Evolutionary conservation across 2,113 vertebrate genomes (phyloP).

Genomic region (Dendrocopos noguchii): DNA sequence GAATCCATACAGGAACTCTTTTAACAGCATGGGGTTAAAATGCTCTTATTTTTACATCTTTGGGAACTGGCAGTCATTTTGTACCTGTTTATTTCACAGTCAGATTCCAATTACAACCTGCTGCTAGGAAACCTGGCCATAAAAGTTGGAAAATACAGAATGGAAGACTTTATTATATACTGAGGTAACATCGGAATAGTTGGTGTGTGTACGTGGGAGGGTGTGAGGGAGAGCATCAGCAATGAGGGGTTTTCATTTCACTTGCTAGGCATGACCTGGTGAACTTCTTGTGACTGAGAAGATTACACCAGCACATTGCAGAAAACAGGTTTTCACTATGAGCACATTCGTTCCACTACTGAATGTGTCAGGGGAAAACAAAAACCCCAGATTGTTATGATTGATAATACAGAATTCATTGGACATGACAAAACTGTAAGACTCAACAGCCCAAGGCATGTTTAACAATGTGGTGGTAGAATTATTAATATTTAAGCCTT

Average conservation of each 20-base stretch:
- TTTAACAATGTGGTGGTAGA: not conserved
- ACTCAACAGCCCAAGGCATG: not conserved
- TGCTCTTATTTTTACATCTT: conserved; percentile 20
- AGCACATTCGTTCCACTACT: not conserved
- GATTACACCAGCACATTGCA: not conserved
- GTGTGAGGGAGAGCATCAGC: not conserved
- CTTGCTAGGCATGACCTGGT: not conserved
- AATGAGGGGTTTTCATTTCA: not conserved
- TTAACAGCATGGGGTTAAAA: conserved; percentile 5
- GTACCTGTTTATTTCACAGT: conserved; percentile 43
- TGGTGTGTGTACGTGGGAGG: not conserved
- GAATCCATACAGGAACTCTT: not conserved
- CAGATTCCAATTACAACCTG: conserved; percentile 24
- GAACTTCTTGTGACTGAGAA: not conserved
- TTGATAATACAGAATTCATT: not conserved
- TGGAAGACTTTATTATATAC: not conserved
- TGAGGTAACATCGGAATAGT: not conserved
- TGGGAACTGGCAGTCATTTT: conserved; percentile 18
- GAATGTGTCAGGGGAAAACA: not conserved
- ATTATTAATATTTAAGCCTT: not conserved
- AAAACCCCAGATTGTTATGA: not conserved
- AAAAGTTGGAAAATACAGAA: conserved; percentile 16
- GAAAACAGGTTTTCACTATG: not conserved
- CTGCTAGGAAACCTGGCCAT: conserved; percentile 13
- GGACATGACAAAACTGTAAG: not conserved